These are phyloP conservation scores for Catajapyx aquilonaris DNA, from an alignment of 1,140 invertebrate species.

Conservation along the genomic window DNA sequence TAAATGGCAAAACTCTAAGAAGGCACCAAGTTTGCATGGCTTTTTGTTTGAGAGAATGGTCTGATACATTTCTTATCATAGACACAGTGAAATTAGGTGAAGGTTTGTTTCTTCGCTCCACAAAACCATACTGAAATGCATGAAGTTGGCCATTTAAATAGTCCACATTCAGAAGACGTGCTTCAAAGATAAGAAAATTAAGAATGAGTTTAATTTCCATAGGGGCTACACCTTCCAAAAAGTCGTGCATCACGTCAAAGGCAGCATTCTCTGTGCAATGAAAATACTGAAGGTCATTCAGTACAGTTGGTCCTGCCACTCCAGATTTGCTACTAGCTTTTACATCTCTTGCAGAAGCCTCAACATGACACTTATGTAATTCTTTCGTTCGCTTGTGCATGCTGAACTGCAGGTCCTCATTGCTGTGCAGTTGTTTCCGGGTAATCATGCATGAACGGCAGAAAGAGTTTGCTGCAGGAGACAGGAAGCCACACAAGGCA, in stretches of 20 bases:
- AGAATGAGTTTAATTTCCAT: neutral
- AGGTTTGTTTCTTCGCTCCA: neutral
- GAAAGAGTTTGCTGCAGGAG: neutral
- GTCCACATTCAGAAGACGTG: neutral
- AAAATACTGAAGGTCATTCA: neutral
- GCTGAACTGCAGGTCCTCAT: neutral
- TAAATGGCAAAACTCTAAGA: neutral
- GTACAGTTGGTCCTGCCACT: neutral
- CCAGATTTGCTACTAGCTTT: neutral
- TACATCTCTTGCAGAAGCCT: neutral
- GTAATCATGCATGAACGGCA: neutral
- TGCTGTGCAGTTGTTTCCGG: neutral
- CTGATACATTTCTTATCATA: neutral
- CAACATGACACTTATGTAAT: neutral
- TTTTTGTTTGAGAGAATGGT: neutral
- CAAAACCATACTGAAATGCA: neutral
- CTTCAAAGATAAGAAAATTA: neutral
- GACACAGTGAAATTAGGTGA: neutral
- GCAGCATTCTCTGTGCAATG: neutral
- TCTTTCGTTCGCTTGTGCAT: neutral
- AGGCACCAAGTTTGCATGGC: neutral
- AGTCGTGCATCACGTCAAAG: neutral
- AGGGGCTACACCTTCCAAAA: neutral
- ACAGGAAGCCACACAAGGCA: neutral
- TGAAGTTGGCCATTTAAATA: neutral